phyloP scores from a whole-genome alignment of 2,797 vertebrate genomes.

The Peromyscus attwateri region DNA sequence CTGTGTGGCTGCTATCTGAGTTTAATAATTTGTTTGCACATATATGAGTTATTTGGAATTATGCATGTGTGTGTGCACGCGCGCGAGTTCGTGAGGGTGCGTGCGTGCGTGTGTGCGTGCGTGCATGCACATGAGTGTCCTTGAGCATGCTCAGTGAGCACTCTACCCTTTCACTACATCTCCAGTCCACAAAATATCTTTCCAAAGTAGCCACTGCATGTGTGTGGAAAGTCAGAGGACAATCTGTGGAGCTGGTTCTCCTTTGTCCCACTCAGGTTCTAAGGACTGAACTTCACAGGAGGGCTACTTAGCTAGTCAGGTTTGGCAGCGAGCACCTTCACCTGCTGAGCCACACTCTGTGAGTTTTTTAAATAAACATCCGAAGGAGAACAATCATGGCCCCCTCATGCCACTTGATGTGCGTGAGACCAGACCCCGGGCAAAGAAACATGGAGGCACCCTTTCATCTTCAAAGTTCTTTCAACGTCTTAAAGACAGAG shows the following conservation, averaged over 20 bases:
- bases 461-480: constrained; percentile 74
- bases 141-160: background rate
- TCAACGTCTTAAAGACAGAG: constrained; percentile 62
- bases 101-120: too few relatives aligned
- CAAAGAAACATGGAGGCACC: background rate
- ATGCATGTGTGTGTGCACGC: too few relatives aligned
- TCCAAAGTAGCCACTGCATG: background rate
- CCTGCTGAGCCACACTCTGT: background rate
- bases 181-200: background rate
- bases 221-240: background rate
- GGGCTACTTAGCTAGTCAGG: background rate
- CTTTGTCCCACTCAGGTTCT: background rate
- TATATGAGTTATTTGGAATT: background rate
- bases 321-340: background rate
- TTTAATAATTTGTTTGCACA: background rate
- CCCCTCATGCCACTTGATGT: background rate
- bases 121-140: too few relatives aligned
- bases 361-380: constrained; percentile 15
- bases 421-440: background rate
- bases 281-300: background rate
- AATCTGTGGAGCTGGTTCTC: background rate
- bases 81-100: too few relatives aligned
- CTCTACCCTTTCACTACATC: background rate
- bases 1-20: background rate
- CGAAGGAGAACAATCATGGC: background rate